Evolutionary conservation across 2,113 vertebrate genomes (phyloP).

Genomic region (Mormyrus iriodes): DNA sequence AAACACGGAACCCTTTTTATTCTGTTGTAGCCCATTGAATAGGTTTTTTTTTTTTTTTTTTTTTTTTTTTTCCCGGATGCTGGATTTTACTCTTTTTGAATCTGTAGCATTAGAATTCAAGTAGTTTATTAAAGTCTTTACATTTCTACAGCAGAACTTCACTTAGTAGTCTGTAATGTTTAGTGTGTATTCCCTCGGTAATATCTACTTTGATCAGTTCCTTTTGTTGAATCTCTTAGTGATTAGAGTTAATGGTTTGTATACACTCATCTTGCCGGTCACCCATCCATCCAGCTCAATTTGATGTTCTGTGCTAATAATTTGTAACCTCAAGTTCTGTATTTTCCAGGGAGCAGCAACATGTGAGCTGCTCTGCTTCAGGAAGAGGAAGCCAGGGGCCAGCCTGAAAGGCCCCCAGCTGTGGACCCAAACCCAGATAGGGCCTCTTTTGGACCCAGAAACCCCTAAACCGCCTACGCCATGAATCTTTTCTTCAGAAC

Average conservation of each 20-base stretch:
- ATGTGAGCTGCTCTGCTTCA: slow-evolving; percentile 74
- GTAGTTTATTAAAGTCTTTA: not conserved
- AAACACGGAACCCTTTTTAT: not conserved
- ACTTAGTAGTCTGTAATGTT: not conserved
- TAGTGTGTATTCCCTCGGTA: not conserved
- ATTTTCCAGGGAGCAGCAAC: slow-evolving; percentile 81
- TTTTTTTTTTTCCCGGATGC: not conserved
- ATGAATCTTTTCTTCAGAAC: slow-evolving; percentile 69
- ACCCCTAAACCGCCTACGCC: slow-evolving; percentile 63
- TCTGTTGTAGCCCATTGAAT: not conserved
- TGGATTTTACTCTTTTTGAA: not conserved
- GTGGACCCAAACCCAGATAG: not conserved
- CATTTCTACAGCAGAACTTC: not conserved
- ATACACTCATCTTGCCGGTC: not conserved
- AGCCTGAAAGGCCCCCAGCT: slow-evolving; percentile 52
- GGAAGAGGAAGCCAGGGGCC: slow-evolving; percentile 58
- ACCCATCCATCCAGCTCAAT: not conserved
- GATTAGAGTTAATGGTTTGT: not conserved
- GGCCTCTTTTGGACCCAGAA: slow-evolving; percentile 55
- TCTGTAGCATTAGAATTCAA: not conserved
- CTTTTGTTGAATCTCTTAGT: not conserved
- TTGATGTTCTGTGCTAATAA: not conserved
- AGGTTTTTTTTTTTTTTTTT: not conserved
- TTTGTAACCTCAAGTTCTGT: slow-evolving; percentile 34
- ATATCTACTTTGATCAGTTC: not conserved